These are phyloP conservation scores for Neoaliturus tenellus DNA, from an alignment of 2,888 invertebrate genomes.

Conservation along the genomic window DNA sequence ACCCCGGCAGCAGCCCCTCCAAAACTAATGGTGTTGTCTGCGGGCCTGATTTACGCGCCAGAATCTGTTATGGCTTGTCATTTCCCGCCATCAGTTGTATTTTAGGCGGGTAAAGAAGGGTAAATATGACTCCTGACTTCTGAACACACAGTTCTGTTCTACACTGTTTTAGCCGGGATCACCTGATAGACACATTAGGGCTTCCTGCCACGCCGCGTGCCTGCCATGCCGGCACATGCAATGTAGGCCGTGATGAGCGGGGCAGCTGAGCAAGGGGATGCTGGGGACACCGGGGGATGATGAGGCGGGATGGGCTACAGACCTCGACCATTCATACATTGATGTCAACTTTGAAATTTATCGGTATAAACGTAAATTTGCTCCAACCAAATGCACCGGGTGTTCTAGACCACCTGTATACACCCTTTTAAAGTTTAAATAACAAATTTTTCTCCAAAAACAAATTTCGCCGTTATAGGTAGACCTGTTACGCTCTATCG, in stretches of 20 bases:
- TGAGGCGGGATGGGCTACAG: too few species aligned
- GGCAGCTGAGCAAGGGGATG: background rate
- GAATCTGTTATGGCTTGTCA: conserved; percentile 45
- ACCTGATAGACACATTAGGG: conserved; percentile 41
- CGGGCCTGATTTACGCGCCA: conserved; percentile 23
- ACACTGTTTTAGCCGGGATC: conserved; percentile 36
- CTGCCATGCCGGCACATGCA: background rate
- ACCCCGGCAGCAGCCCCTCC: background rate
- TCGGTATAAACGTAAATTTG: too few species aligned
- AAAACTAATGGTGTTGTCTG: conserved; percentile 20
- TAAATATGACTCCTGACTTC: conserved; percentile 32
- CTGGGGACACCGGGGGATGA: background rate
- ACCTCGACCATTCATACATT: too few species aligned
- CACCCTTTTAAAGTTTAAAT: too few species aligned
- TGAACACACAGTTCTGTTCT: too few species aligned
- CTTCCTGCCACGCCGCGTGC: conserved; percentile 40
- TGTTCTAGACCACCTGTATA: too few species aligned
- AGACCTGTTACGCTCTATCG: too few species aligned
- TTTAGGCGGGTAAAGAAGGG: conserved; percentile 28
- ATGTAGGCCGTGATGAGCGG: background rate
- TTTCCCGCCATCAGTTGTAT: conserved; percentile 24
- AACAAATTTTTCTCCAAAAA: too few species aligned
- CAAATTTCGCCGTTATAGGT: too few species aligned
- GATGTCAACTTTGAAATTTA: too few species aligned
- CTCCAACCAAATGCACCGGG: too few species aligned